phyloP scores from a whole-genome alignment of 64 coral and sea anemone species.

The Pocillopora verrucosa region DNA sequence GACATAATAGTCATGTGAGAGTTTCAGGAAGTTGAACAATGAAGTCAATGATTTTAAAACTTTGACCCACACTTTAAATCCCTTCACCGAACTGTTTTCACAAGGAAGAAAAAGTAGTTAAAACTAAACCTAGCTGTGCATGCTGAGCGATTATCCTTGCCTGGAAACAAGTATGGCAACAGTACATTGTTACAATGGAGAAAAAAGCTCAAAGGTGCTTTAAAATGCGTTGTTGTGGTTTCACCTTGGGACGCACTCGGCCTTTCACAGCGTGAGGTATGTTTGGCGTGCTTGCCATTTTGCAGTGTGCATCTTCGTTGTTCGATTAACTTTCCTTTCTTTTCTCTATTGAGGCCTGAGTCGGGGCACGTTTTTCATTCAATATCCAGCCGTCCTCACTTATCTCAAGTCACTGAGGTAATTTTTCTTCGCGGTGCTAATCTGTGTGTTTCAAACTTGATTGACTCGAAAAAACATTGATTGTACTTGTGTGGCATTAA shows the following conservation, averaged over 20 bases:
- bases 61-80: not conserved
- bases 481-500: too few species aligned
- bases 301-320: not conserved
- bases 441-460: too few species aligned
- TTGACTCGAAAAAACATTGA: too few species aligned
- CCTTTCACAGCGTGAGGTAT: not conserved
- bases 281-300: not conserved
- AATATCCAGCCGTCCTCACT: not conserved
- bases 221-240: not conserved
- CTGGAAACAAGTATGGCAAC: not conserved
- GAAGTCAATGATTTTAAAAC: not conserved
- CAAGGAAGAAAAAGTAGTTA: not conserved
- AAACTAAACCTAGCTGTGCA: not conserved
- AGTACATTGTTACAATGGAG: not conserved
- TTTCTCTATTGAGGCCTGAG: not conserved
- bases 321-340: not conserved
- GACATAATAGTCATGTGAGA: not conserved
- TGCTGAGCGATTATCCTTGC: constrained; percentile 10
- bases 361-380: not conserved
- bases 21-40: not conserved
- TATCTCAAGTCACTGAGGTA: not conserved
- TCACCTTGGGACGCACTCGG: not conserved
- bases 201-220: not conserved
- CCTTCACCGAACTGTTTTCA: not conserved
- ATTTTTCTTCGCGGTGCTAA: too few species aligned